phyloP scores from a whole-genome alignment of 1,140 invertebrate species.

The Papilio polytes region DNA sequence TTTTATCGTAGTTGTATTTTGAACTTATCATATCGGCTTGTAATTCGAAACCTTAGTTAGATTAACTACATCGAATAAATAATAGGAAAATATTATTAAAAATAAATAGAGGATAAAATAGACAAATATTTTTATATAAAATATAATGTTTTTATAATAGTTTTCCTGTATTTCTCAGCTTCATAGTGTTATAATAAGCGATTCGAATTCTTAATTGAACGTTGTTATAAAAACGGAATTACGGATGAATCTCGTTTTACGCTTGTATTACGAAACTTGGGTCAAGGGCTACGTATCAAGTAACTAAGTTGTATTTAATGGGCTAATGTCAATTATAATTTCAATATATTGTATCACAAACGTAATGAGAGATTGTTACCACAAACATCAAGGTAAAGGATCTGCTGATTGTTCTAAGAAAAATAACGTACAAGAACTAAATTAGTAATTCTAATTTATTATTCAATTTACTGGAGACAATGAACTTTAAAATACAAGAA shows the following conservation, averaged over 20 bases:
- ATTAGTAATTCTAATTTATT: conserved; percentile 13
- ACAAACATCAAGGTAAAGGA: not conserved
- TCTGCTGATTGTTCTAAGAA: not conserved
- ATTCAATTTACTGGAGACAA: conserved; percentile 31
- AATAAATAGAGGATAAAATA: not conserved
- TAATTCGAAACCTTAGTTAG: too few relatives aligned
- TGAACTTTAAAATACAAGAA: conserved; percentile 45
- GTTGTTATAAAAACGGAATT: not conserved
- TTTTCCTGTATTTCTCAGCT: not conserved
- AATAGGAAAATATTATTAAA: not conserved
- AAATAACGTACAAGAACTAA: not conserved
- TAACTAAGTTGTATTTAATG: too few relatives aligned
- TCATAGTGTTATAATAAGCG: not conserved
- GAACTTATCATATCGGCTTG: not conserved
- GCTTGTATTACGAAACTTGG: not conserved
- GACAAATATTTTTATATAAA: not conserved
- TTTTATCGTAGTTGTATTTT: not conserved
- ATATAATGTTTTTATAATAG: not conserved
- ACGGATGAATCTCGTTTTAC: not conserved
- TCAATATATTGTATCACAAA: not conserved
- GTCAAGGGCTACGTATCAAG: not conserved
- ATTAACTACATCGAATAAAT: too few relatives aligned
- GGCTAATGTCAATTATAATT: too few relatives aligned
- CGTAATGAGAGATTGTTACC: too few relatives aligned
- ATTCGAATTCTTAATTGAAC: not conserved